Conservation (phyloP, 2,113 vertebrate genomes). For the Orientallactaga bullata region DNA sequence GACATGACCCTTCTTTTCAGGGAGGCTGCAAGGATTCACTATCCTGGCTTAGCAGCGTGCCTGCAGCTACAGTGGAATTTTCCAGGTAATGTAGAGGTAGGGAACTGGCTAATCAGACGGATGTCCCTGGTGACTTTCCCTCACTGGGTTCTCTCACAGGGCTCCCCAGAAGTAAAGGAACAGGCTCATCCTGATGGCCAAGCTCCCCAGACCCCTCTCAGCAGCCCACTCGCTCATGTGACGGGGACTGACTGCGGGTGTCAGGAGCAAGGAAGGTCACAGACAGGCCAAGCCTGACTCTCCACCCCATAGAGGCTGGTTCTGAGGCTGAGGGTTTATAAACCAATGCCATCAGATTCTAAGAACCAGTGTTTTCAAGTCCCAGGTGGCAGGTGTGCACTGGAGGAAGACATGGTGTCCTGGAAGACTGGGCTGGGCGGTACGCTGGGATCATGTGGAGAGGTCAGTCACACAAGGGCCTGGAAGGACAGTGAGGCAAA, state of each 20-base stretch:
- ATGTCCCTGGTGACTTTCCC: background rate
- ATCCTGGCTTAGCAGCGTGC: background rate
- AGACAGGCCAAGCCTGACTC: background rate
- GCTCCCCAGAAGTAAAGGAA: background rate
- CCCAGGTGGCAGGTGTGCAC: background rate
- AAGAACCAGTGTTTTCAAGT: background rate
- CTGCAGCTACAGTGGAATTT: background rate
- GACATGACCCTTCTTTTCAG: background rate
- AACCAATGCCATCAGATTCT: background rate
- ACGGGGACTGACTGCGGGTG: background rate
- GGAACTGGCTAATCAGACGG: background rate
- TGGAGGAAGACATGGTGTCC: background rate
- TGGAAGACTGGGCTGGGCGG: background rate
- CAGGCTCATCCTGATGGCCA: background rate
- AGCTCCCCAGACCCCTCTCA: background rate
- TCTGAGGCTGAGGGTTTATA: background rate
- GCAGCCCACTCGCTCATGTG: background rate
- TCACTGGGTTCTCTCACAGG: background rate
- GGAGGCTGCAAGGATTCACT: background rate
- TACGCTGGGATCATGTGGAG: background rate
- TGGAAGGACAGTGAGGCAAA: background rate
- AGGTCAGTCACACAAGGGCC: background rate
- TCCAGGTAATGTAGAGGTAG: background rate
- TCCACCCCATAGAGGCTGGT: background rate
- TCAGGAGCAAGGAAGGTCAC: background rate